Evolutionary conservation across 2,797 vertebrate genomes (phyloP).

Genomic region (Squalus acanthias): DNA sequence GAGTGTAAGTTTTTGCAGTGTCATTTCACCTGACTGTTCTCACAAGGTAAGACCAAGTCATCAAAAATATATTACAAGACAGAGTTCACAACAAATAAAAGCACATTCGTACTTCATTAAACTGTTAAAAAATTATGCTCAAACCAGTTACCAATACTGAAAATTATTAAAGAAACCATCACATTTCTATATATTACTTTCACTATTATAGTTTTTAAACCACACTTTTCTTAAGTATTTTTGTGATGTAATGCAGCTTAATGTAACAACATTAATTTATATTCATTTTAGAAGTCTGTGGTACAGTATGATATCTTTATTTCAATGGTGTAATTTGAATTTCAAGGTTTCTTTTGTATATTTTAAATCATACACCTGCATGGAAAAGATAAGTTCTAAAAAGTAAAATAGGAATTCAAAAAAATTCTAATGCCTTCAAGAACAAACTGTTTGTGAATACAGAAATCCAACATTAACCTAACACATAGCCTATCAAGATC

Average conservation of each 20-base stretch:
- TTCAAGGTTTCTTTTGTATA: neutral
- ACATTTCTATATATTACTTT: neutral
- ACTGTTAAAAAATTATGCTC: neutral
- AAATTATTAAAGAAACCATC: neutral
- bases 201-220: neutral
- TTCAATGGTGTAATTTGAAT: neutral
- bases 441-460: neutral
- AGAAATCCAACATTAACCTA: neutral
- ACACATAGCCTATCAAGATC: neutral
- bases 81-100: neutral
- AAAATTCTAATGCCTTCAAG: neutral
- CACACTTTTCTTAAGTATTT: neutral
- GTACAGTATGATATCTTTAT: neutral
- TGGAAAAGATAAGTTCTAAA: neutral
- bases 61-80: neutral
- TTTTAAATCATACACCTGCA: neutral
- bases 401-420: neutral
- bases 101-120: neutral
- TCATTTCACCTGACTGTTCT: neutral
- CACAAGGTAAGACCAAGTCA: neutral
- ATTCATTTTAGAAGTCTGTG: neutral
- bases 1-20: neutral
- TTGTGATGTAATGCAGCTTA: neutral
- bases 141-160: neutral
- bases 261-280: neutral